phyloP scores from a whole-genome alignment of 2,113 vertebrate genomes.

The Rousettus leschenaultii region DNA sequence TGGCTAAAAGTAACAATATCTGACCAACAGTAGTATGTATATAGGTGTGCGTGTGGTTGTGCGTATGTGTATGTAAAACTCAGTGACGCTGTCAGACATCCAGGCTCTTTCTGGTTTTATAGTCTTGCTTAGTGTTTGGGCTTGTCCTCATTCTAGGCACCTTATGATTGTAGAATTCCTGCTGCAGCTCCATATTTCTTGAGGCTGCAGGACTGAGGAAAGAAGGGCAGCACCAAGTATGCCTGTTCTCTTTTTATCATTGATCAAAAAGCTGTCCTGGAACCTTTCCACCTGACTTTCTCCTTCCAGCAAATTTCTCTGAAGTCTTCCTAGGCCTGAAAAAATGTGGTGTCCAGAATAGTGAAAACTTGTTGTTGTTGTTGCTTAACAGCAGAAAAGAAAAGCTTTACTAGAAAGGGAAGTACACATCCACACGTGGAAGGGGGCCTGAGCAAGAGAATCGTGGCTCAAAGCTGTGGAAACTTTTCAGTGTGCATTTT shows the following conservation, averaged over 20 bases:
- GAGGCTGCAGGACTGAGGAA: neutral
- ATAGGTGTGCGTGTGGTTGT: no score
- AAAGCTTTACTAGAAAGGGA: no score
- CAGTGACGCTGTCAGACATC: neutral
- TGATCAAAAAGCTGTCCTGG: neutral
- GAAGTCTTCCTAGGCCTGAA: neutral
- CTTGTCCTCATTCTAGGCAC: neutral
- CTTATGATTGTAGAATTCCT: neutral
- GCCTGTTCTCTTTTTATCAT: neutral
- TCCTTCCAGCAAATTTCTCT: neutral
- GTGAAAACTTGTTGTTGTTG: neutral
- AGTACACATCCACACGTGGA: no score
- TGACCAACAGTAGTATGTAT: neutral
- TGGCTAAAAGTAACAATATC: neutral
- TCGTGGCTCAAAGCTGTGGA: neutral
- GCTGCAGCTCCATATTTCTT: neutral
- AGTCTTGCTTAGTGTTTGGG: neutral
- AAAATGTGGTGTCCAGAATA: neutral
- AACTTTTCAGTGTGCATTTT: neutral
- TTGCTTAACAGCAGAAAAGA: no score
- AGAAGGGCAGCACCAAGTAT: rapidly evolving
- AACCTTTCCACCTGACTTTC: neutral
- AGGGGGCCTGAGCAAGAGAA: no score
- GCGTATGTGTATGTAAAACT: neutral
- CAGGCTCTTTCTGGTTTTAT: neutral